Base-by-base conservation (phyloP, 2,113 vertebrate species). In the Ahaetulla prasina region DNA sequence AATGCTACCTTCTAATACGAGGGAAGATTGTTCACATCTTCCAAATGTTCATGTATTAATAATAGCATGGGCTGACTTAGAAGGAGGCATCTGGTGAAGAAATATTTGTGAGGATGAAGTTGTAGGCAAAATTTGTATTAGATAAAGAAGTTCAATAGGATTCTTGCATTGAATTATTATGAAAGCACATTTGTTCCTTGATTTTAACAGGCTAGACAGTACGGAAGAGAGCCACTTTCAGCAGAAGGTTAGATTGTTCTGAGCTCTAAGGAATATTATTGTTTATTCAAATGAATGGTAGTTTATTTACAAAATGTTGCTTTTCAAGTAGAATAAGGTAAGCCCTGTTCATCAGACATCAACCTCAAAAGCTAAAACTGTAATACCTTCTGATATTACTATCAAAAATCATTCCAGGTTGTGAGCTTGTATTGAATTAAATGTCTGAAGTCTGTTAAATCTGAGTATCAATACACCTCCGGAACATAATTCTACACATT, bases 211-310 rank as follows among this genome's bases (percentile, higher is more conserved):
- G 45, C 54, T 87, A 87, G 91, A 92, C 60, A 1, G 20, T 92
- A 35, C 30, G 5, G 39, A 88, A 93, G 7, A 92, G 92, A 49
- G 0, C 0, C 88, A 30, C 47, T 39, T 88, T 85, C 30, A 20
- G 25, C 94, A 91, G 86, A 80, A 95, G 95, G 95, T 50, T 3
- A 49, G 95, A 86, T 74, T 89, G 23, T 94, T 93, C n/a, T 95
- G 92, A 68, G 91, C 91, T 95, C 88, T 96, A 95, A 94, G 91
- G 54, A 95, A 80, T 95, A 95, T 60, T 60, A 94, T 94, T 95
- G 90, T 86, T 47, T 89, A 84, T 49, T 94, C 80, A 94, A 86
- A 91, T 87, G 90, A 89, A 84, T 27, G 49, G 74, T 47, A 68
- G 63, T 63, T 49, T 35, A 89, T 54, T n/a, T 84, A 55, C 25